These are phyloP conservation scores for Platycnemis pennipes DNA, from an alignment of 2,888 invertebrate species.

Conservation along the genomic window DNA sequence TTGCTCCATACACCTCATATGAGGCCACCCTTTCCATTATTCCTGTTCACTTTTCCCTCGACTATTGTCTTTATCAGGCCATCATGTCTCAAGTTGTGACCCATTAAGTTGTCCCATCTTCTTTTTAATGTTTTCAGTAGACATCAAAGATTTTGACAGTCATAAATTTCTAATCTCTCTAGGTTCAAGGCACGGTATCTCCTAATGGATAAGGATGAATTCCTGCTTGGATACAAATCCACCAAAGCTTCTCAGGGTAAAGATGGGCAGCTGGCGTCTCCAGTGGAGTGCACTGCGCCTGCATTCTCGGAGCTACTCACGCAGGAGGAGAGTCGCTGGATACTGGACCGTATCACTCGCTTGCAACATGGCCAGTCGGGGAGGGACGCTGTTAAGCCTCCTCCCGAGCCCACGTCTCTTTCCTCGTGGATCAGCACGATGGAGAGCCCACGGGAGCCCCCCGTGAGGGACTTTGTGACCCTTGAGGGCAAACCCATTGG, in stretches of 20 bases:
- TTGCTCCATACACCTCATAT: too few relatives aligned
- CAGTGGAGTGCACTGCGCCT: constrained; percentile 31
- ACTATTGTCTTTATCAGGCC: too few relatives aligned
- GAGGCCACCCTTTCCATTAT: too few relatives aligned
- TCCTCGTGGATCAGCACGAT: constrained; percentile 10
- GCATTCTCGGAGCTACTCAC: constrained; percentile 43
- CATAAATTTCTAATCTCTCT: background rate
- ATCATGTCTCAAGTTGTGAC: too few relatives aligned
- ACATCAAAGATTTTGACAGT: background rate
- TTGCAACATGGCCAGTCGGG: background rate
- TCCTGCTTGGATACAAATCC: constrained; percentile 48
- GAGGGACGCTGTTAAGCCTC: background rate
- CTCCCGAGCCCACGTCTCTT: background rate
- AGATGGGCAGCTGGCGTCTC: background rate
- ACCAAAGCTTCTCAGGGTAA: constrained; percentile 57
- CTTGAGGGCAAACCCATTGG: constrained; percentile 37
- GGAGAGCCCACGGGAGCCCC: constrained; percentile 12
- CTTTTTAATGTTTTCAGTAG: too few relatives aligned
- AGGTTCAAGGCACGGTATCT: constrained; percentile 64
- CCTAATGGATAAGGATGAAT: constrained; percentile 35
- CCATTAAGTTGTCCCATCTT: too few relatives aligned
- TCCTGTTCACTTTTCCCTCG: too few relatives aligned
- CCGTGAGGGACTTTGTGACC: constrained; percentile 24
- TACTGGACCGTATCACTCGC: background rate
- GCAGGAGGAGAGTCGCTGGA: constrained; percentile 42